Base-by-base conservation (phyloP, 2,888 invertebrate genomes). In the Temnothorax ravouxi region DNA sequence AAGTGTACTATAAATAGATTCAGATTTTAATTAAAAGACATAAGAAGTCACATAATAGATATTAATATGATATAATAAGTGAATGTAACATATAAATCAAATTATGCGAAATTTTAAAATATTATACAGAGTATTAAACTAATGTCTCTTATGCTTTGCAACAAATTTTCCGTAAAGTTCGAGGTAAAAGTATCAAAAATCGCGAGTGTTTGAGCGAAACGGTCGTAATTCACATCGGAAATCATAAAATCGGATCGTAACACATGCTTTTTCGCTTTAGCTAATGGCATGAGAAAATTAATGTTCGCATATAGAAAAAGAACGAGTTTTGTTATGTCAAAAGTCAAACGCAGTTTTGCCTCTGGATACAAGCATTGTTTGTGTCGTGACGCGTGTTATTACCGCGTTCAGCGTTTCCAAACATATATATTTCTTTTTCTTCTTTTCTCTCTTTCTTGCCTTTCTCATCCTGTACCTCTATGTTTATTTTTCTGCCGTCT, bases 401-500 rank as follows among this genome's bases (percentile, higher is more conserved):
- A 77, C 25, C 6, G n/a, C n/a, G 8, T 38, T 15, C 56, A 18
- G 3, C 13, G n/a, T 29, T 77, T 67, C n/a, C 50, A 54, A 54
- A 41, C 52, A 11, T 8, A 11, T 41, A 4, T 41, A 4, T 21
- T 41, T 18, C 61, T 66, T 44, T 44, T 11, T 47, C 11, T 67
- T 38, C 21, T n/a, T 44, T 34, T 66, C 15, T 21, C 38, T 52
- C 38, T 11, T 25, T 41, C 38, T 59, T 38, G 18, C 8, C 4
- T 21, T 66, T 66, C 13, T 76, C 50, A 41, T 64, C 38, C 8
- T 15, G 15, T 34, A 34, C 2, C 1, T 52, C 5, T 11, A 38
- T n/a, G 41, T 77, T 52, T 29, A 67, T 77, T 77, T 76, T 76
- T 77, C 41, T 41, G 29, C 38, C 9, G 13, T 66, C 13, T 13